A percentile compares a stretch with the other conserved stretches of the same genome.
Evolutionary conservation across 1,140 invertebrate species (phyloP).

Genomic region (Atta cephalotes): DNA sequence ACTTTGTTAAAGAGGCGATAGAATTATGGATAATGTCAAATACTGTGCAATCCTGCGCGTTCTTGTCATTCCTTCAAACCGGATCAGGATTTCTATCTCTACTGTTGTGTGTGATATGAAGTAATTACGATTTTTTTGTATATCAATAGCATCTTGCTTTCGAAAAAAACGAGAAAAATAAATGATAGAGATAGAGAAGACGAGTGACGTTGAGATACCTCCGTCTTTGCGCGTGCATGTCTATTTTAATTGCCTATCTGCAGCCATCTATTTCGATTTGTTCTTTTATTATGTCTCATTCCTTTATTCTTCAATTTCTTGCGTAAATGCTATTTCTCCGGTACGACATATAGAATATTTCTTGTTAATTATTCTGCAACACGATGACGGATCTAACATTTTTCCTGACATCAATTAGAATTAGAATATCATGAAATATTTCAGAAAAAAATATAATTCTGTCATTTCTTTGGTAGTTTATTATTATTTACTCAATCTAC

Average conservation of each 20-base stretch:
- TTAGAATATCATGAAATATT: not conserved
- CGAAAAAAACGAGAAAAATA: not conserved
- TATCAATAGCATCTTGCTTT: not conserved
- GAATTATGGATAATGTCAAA: slow-evolving; percentile 5
- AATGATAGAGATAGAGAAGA: slow-evolving; percentile 3
- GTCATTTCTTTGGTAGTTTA: not conserved
- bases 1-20: not conserved
- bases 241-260: slow-evolving; percentile 2
- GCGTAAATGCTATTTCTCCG: not conserved
- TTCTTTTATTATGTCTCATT: not conserved
- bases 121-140: slow-evolving; percentile 11
- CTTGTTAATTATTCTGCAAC: not conserved
- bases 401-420: not conserved
- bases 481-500: not conserved
- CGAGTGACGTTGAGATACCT: not conserved
- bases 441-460: not conserved
- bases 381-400: not conserved
- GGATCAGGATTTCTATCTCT: slow-evolving; percentile 22
- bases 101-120: slow-evolving; percentile 6
- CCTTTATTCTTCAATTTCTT: not conserved
- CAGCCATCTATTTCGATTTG: not conserved
- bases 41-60: not conserved
- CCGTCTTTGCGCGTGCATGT: not conserved
- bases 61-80: slow-evolving; percentile 4
- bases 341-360: not conserved